Conservation (phyloP, 2,113 vertebrate species). For the Sylvia atricapilla region DNA sequence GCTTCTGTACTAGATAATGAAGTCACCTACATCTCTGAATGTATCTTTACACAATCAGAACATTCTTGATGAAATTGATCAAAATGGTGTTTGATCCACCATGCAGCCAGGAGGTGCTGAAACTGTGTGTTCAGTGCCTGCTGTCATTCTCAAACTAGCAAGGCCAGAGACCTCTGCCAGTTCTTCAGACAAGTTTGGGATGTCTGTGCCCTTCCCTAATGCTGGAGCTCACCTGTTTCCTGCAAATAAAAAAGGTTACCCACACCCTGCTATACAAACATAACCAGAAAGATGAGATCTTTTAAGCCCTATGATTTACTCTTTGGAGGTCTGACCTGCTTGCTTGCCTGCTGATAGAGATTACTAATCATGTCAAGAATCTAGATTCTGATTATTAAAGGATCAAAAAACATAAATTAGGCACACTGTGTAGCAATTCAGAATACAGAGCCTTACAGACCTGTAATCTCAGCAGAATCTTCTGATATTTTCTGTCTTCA, state of each 20-base stretch:
- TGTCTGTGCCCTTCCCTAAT: background rate
- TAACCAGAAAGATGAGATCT: background rate
- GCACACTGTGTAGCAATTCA: background rate
- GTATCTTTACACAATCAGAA: background rate
- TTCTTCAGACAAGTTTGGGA: background rate
- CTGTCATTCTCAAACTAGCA: background rate
- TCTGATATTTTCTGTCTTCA: background rate
- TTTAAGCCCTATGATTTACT: background rate
- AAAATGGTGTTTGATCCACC: background rate
- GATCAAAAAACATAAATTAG: background rate
- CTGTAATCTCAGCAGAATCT: background rate
- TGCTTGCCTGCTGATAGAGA: background rate
- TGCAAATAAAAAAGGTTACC: background rate
- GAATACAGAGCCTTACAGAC: background rate
- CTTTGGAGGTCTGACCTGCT: background rate
- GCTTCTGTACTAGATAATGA: background rate
- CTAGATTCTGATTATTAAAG: background rate
- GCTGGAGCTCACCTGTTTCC: background rate
- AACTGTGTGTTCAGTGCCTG: background rate
- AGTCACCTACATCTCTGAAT: background rate
- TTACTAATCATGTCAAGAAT: background rate
- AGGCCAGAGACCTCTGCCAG: background rate
- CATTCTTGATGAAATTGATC: background rate
- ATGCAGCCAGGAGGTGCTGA: accelerated
- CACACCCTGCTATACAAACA: background rate